A percentile compares a stretch with the other conserved stretches of the same genome.
Evolutionary conservation across 35 echinoderm and acorn worm species (phyloP).

Genomic region (Ophioderma brevispina): DNA sequence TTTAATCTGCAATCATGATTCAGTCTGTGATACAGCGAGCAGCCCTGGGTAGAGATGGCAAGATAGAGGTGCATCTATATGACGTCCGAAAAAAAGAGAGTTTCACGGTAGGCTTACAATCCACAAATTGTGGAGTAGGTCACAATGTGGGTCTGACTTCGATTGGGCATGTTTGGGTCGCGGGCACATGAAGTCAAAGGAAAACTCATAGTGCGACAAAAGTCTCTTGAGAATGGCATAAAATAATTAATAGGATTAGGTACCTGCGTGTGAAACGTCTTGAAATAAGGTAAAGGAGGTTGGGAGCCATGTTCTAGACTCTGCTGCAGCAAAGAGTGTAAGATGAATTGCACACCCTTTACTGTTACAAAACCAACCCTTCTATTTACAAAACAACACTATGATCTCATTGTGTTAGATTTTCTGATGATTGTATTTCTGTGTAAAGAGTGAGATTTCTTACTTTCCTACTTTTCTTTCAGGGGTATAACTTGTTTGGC

Average conservation of each 20-base stretch:
- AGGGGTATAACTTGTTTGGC: neutral
- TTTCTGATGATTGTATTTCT: neutral
- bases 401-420: neutral
- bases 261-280: neutral
- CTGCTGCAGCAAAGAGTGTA: neutral
- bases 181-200: neutral
- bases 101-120: neutral
- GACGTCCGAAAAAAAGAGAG: neutral
- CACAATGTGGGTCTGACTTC: neutral
- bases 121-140: neutral
- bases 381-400: neutral
- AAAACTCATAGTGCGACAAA: neutral
- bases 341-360: neutral
- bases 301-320: neutral
- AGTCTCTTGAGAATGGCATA: neutral
- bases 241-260: neutral
- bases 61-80: neutral
- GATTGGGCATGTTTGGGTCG: neutral
- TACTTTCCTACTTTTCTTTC: neutral
- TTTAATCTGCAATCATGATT: neutral
- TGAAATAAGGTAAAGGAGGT: neutral
- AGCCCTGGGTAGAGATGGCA: neutral
- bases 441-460: too few relatives aligned
- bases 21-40: neutral
- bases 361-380: neutral